Conservation (phyloP, 1,140 invertebrate species). For the Drosophila bocki region DNA sequence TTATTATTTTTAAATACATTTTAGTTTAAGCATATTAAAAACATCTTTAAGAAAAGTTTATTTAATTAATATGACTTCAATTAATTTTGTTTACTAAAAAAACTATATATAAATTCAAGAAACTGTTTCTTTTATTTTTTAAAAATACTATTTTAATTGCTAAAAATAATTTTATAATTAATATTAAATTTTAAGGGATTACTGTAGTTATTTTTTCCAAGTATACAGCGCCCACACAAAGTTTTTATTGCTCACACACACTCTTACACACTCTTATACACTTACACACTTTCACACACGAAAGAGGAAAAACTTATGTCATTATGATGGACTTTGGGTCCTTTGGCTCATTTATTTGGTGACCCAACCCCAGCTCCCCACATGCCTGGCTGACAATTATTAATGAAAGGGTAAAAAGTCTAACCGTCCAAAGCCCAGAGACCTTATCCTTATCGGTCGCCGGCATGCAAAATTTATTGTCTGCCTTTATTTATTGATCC, state of each 20-base stretch:
- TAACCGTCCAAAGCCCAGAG: neutral
- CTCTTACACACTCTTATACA: neutral
- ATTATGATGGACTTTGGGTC: slow-evolving; percentile 69
- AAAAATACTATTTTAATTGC: neutral
- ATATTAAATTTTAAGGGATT: neutral
- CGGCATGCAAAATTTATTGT: slow-evolving; percentile 69
- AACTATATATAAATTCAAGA: neutral
- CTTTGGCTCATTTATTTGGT: slow-evolving; percentile 61
- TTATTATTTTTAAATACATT: no score
- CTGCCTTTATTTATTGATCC: slow-evolving; percentile 64
- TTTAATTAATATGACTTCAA: no score
- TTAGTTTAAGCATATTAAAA: no score
- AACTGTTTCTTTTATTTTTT: neutral
- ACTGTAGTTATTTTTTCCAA: neutral
- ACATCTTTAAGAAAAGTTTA: no score
- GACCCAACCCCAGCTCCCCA: slow-evolving; percentile 23
- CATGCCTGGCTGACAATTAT: slow-evolving; percentile 59
- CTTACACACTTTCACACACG: neutral
- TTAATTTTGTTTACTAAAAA: no score
- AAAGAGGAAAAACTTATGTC: slow-evolving; percentile 59
- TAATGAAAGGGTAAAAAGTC: slow-evolving; percentile 64
- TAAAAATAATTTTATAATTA: neutral
- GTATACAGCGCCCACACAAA: slow-evolving; percentile 28
- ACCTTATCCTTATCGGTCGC: slow-evolving; percentile 44
- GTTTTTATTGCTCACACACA: slow-evolving; percentile 41